A percentile compares a stretch with the other conserved stretches of the same genome.
phyloP scores from a whole-genome alignment of 1,140 invertebrate genomes.

The Drosophila santomea region DNA sequence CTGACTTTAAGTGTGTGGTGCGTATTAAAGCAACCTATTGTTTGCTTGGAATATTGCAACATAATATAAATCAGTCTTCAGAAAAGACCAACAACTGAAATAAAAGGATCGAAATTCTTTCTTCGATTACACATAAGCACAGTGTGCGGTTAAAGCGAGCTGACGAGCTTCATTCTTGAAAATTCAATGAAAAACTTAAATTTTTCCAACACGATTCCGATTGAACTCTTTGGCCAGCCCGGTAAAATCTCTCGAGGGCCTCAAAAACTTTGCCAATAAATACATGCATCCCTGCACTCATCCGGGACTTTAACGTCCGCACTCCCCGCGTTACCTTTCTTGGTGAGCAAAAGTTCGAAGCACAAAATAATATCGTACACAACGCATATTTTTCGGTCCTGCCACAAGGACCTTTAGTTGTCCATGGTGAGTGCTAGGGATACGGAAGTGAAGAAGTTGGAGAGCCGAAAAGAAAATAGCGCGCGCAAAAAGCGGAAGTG shows the following conservation, averaged over 20 bases:
- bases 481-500: constrained; percentile 71
- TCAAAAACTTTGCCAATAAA: constrained; percentile 51
- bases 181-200: not conserved
- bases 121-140: not conserved
- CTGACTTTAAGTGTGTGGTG: not conserved
- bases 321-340: constrained; percentile 33
- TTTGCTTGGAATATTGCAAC: not conserved
- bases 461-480: constrained; percentile 69
- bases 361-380: constrained; percentile 74
- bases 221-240: constrained; percentile 19
- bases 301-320: constrained; percentile 26
- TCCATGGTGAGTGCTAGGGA: constrained; percentile 21
- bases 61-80: not conserved
- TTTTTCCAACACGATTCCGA: constrained; percentile 6
- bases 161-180: not conserved
- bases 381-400: constrained; percentile 71
- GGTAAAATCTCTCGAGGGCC: constrained; percentile 14
- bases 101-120: not conserved
- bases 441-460: constrained; percentile 22
- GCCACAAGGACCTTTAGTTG: constrained; percentile 23
- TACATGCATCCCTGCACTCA: constrained; percentile 54
- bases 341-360: constrained; percentile 65
- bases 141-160: not conserved
- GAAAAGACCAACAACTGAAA: no score
- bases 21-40: not conserved